Conservation (phyloP, 2,113 vertebrate genomes). For the Rhabdomys dilectus region DNA sequence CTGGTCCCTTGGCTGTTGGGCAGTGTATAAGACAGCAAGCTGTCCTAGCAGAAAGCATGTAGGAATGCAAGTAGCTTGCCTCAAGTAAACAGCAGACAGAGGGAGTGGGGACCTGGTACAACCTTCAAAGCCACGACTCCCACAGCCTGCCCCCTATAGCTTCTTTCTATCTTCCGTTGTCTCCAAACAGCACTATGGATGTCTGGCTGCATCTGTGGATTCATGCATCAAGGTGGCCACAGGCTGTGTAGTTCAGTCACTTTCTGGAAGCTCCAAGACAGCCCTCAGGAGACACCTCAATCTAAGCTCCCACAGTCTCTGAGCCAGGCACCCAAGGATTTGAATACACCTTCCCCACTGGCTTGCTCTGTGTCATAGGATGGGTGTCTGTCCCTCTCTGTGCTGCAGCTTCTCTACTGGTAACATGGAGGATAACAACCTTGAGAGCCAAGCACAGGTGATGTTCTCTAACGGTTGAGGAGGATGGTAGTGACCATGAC, state of each 20-base stretch:
- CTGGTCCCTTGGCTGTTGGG: neutral
- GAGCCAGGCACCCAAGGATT: neutral
- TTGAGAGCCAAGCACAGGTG: neutral
- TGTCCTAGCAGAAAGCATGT: neutral
- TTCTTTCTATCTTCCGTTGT: neutral
- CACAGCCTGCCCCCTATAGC: no score
- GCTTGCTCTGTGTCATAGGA: neutral
- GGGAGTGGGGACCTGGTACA: neutral
- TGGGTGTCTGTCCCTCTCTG: neutral
- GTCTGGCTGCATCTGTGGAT: neutral
- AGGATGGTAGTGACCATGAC: neutral
- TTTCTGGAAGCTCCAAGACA: neutral
- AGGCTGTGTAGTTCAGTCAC: neutral
- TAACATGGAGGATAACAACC: neutral
- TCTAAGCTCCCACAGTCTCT: neutral
- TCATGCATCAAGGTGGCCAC: neutral
- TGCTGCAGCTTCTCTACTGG: neutral
- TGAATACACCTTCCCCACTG: neutral
- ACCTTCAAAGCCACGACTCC: neutral
- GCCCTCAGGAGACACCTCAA: neutral
- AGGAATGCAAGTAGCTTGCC: no score
- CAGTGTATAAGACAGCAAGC: neutral
- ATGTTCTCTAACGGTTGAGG: neutral
- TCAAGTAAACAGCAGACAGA: neutral
- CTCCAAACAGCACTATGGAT: neutral